Evolutionary conservation across 1,140 invertebrate species (phyloP).

Genomic region (Bombus breviceps): DNA sequence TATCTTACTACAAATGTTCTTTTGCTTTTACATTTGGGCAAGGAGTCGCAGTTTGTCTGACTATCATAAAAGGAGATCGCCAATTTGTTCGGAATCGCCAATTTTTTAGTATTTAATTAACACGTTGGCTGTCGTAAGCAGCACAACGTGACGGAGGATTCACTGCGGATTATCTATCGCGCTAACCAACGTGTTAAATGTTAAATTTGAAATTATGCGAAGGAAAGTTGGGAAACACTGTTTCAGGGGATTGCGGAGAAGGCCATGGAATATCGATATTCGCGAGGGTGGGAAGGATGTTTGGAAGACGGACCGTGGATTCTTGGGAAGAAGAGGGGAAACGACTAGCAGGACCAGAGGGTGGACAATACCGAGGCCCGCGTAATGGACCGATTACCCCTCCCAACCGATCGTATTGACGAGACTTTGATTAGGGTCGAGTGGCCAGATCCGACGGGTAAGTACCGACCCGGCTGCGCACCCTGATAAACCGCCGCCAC

Average conservation of each 20-base stretch:
- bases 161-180: too few species aligned
- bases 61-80: too few species aligned
- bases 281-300: constrained; percentile 64
- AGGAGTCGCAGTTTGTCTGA: too few species aligned
- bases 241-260: background rate
- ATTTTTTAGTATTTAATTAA: too few species aligned
- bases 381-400: constrained; percentile 83
- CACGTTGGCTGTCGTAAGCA: too few species aligned
- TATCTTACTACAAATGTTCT: too few species aligned
- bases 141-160: too few species aligned
- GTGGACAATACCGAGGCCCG: constrained; percentile 78
- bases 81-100: too few species aligned
- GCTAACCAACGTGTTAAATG: too few species aligned
- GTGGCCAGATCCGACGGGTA: constrained; percentile 80
- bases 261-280: constrained; percentile 33
- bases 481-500: constrained; percentile 66
- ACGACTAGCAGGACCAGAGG: constrained; percentile 59
- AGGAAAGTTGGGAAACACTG: constrained; percentile 1
- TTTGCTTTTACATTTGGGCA: too few species aligned
- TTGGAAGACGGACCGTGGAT: constrained; percentile 72
- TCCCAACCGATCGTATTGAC: constrained; percentile 80
- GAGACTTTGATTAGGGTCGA: constrained; percentile 84
- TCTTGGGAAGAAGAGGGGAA: constrained; percentile 54
- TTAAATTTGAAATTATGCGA: too few species aligned
- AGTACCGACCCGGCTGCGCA: constrained; percentile 72